A percentile compares a stretch with the other conserved stretches of the same genome.
phyloP scores from a whole-genome alignment of 2,797 vertebrate species.

The Crossoptilon crossoptilon region DNA sequence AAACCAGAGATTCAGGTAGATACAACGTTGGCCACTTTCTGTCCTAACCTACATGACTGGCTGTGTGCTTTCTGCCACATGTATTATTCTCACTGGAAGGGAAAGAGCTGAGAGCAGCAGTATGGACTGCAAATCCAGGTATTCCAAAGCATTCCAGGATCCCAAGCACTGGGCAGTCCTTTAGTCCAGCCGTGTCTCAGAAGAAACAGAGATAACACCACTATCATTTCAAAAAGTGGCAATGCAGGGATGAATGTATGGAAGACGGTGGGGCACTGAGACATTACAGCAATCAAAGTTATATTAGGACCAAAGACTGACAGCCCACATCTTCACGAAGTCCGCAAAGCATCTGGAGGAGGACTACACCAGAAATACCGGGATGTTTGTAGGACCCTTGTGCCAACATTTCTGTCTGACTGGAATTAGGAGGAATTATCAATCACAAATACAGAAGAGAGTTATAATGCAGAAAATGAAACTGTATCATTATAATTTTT shows the following conservation, averaged over 20 bases:
- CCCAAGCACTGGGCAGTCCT: not conserved
- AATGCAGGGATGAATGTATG: not conserved
- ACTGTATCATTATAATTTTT: conserved; percentile 19
- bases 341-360: conserved; percentile 20
- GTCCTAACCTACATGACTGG: not conserved
- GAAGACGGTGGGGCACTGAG: not conserved
- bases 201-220: not conserved
- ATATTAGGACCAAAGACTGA: conserved; percentile 1
- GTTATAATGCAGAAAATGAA: conserved; percentile 33
- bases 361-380: not conserved
- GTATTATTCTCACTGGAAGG: not conserved
- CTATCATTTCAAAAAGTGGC: not conserved
- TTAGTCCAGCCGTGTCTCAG: not conserved
- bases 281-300: conserved; percentile 22
- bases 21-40: not conserved
- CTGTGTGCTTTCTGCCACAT: not conserved
- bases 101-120: not conserved
- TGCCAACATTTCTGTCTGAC: conserved; percentile 4
- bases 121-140: not conserved
- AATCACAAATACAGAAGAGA: not conserved
- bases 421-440: conserved; percentile 40
- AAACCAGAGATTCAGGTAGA: not conserved
- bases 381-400: not conserved
- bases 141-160: not conserved
- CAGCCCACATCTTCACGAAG: conserved; percentile 19